Conservation (phyloP, 2,888 invertebrate species). For the Pachycephus smyrnensis region DNA sequence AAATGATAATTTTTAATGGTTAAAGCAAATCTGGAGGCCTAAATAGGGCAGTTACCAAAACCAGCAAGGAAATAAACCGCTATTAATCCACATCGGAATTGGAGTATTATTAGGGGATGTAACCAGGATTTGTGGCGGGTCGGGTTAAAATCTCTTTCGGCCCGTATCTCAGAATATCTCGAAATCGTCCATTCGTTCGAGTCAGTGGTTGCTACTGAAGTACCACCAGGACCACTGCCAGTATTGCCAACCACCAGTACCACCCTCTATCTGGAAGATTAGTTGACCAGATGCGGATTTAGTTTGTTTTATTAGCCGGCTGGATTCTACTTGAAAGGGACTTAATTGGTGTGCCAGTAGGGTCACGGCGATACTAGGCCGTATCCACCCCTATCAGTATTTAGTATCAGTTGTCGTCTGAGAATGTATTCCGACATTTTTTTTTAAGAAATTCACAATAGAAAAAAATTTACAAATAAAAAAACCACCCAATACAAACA, state of each 20-base stretch:
- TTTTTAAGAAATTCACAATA: not conserved
- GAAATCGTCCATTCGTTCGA: conserved; percentile 25
- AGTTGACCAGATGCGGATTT: conserved; percentile 57
- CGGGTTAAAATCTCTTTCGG: conserved; percentile 62
- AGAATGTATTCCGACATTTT: not conserved
- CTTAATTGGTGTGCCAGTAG: conserved; percentile 49
- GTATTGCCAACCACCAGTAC: not conserved
- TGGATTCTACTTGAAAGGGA: conserved; percentile 49
- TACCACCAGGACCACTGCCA: conserved; percentile 22
- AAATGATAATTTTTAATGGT: not conserved
- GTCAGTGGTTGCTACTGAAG: not conserved
- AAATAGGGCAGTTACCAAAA: not conserved
- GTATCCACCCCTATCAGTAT: not conserved
- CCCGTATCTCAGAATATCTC: conserved; percentile 62
- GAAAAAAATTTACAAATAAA: not conserved
- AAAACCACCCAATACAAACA: not conserved
- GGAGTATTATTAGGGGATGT: conserved; percentile 65
- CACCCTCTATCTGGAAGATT: conserved; percentile 53
- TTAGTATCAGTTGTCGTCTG: not conserved
- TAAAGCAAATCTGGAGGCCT: not conserved
- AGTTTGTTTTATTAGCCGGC: conserved; percentile 50
- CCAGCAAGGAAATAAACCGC: conserved; percentile 58
- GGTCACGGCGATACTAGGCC: not conserved
- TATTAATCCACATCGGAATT: conserved; percentile 67
- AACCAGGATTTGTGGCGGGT: conserved; percentile 62